Evolutionary conservation across 2,113 vertebrate genomes (phyloP).

Genomic region (Clarias macrocephalus): DNA sequence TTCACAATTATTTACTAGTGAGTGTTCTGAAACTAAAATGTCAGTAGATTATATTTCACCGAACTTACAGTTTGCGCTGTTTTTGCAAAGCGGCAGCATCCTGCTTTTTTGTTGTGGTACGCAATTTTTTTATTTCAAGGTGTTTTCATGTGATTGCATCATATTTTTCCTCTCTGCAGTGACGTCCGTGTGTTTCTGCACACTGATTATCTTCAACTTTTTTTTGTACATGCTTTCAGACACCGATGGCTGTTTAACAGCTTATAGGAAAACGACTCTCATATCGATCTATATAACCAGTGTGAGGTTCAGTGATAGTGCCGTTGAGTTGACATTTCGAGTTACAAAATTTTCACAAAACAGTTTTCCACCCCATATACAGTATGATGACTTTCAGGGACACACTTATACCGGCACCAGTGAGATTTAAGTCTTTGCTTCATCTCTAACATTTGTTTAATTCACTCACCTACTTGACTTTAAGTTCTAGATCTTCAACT

Average conservation of each 20-base stretch:
- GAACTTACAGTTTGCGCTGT: not conserved
- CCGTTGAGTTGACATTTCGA: not conserved
- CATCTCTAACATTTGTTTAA: not conserved
- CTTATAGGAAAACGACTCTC: not conserved
- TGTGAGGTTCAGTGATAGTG: not conserved
- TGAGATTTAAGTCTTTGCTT: not conserved
- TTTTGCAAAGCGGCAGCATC: conserved; percentile 5
- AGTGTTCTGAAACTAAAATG: not conserved
- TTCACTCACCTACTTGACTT: not conserved
- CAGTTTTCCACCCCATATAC: not conserved
- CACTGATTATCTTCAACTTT: not conserved
- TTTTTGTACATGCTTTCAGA: not conserved
- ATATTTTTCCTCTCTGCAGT: conserved; percentile 27
- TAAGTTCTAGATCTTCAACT: not conserved
- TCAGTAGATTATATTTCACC: not conserved
- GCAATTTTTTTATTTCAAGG: not conserved
- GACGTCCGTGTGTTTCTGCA: conserved; percentile 34
- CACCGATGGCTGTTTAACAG: not conserved
- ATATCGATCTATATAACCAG: not conserved
- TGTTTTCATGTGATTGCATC: conserved; percentile 43
- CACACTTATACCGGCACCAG: not conserved
- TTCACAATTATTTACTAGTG: conserved; percentile 4
- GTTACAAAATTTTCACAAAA: not conserved
- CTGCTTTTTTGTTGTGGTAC: conserved; percentile 30
- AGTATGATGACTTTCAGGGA: not conserved